A percentile compares a stretch with the other conserved stretches of the same genome.
phyloP scores from a whole-genome alignment of 2,797 vertebrate species.

The Brachymystax lenok region DNA sequence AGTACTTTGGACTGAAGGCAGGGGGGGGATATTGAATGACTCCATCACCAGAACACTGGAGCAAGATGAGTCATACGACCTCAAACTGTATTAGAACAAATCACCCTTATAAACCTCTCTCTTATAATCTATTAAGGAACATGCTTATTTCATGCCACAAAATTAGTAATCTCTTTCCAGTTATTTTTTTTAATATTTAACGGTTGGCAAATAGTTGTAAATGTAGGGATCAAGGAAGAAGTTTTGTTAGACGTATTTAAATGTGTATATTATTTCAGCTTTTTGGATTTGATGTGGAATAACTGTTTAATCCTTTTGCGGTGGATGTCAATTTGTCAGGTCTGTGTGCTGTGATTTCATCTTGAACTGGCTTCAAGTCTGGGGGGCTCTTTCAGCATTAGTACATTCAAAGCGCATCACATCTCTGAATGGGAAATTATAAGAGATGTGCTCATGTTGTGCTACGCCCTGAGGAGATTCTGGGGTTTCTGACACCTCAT shows the following conservation, averaged over 20 bases:
- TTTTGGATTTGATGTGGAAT: slow-evolving; percentile 57
- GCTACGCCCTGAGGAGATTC: slow-evolving; percentile 78
- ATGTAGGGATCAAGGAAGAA: slow-evolving; percentile 25
- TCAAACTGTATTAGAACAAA: slow-evolving; percentile 33
- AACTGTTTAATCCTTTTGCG: slow-evolving; percentile 67
- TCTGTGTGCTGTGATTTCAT: slow-evolving; percentile 69
- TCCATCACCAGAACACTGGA: background rate
- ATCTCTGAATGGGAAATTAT: slow-evolving; percentile 76
- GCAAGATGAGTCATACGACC: background rate
- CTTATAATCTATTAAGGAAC: slow-evolving; percentile 29
- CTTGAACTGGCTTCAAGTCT: slow-evolving; percentile 69
- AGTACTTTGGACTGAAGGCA: slow-evolving; percentile 19
- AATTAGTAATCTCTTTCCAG: slow-evolving; percentile 20
- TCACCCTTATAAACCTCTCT: slow-evolving; percentile 33
- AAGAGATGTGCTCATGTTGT: slow-evolving; percentile 82
- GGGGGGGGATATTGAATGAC: slow-evolving; percentile 33
- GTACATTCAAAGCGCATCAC: slow-evolving; percentile 79
- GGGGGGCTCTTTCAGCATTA: slow-evolving; percentile 75
- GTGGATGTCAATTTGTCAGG: slow-evolving; percentile 75
- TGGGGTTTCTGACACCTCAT: slow-evolving; percentile 81
- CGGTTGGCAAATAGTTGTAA: slow-evolving; percentile 11
- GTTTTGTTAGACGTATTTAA: slow-evolving; percentile 7
- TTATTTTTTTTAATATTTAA: slow-evolving; percentile 54
- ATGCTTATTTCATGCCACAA: slow-evolving; percentile 43
- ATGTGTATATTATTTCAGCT: slow-evolving; percentile 62